Evolutionary conservation across 2,113 vertebrate genomes (phyloP), one percentile per base, ranked within the genome.

Genomic region (Seriola aureovittata): DNA sequence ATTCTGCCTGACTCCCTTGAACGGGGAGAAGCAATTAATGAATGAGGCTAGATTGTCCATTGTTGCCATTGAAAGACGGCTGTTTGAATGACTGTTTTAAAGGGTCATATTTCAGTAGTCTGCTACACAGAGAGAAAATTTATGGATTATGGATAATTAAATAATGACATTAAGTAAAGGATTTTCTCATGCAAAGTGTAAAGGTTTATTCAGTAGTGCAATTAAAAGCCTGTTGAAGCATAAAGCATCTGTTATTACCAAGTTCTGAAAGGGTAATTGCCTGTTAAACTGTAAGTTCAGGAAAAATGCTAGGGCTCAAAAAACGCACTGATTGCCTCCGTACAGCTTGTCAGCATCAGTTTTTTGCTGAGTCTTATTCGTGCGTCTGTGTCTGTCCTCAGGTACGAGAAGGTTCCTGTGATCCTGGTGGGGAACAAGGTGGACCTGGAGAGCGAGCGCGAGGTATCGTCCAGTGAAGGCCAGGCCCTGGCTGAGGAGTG

Each of bases 361-460:
- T 23, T n/a, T 8, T 57, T 14, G 17, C 14, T n/a, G n/a, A 11
- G 16, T 72, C 48, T 23, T 4, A 59, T 21, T 44, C 36, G 6
- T 6, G 23, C 55, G 8, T 89, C 76, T 40, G 9, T 85, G 66
- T 71, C 73, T 80, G 69, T 84, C 91, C 79, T 3, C 90, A 99
- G 98, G 94, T 99, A 99, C 90, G 98, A 99, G 93, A 99, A 99
- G 91, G 98, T 99, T 75, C 98, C 98, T 0, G 98, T 99, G 93
- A 99, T 99, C 93, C 95, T 99, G 93, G 98, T 99, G 78, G 98
- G 98, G 75, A 99, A 99, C 94, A 99, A 99, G 89, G 98, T 99
- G 94, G 98, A 99, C 95, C 95, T 99, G 95, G 98, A 99, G 87
- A 97, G 97, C 50, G 98, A 99, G 93, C 84, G 98, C 88, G 98